Conservation (phyloP, 2,888 invertebrate genomes). For the Lomographa bimaculata region DNA sequence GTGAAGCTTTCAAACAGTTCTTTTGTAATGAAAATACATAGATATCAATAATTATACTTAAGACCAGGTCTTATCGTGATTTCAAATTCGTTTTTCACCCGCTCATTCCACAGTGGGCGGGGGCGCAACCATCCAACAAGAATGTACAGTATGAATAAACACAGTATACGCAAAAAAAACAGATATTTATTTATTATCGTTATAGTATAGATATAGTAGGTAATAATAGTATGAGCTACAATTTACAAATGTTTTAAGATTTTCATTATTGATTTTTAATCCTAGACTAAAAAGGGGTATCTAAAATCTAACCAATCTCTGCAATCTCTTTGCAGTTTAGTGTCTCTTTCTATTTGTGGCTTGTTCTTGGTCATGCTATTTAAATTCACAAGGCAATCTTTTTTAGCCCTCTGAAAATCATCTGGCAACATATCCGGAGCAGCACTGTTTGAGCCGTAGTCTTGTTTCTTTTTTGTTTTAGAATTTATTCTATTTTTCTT, state of each 20-base stretch:
- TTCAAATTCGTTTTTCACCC: too few relatives aligned
- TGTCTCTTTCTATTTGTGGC: constrained; percentile 3
- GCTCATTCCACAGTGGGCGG: too few relatives aligned
- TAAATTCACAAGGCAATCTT: constrained; percentile 9
- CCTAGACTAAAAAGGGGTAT: too few relatives aligned
- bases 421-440: constrained; percentile 5
- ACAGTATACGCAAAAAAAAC: too few relatives aligned
- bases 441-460: background rate
- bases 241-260: too few relatives aligned
- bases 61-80: too few relatives aligned
- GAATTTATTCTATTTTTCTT: background rate
- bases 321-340: constrained; percentile 12
- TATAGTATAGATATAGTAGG: too few relatives aligned
- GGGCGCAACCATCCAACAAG: too few relatives aligned
- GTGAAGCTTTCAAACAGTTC: constrained; percentile 5
- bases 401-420: constrained; percentile 1
- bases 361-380: constrained; percentile 10
- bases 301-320: constrained; percentile 19
- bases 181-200: too few relatives aligned
- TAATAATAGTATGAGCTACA: too few relatives aligned
- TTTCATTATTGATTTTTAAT: too few relatives aligned
- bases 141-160: too few relatives aligned
- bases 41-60: constrained; percentile 2
- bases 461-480: background rate
- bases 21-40: constrained; percentile 13